Evolutionary conservation across 2,797 vertebrate genomes (phyloP).

Genomic region (Coranthus polyacanthus): DNA sequence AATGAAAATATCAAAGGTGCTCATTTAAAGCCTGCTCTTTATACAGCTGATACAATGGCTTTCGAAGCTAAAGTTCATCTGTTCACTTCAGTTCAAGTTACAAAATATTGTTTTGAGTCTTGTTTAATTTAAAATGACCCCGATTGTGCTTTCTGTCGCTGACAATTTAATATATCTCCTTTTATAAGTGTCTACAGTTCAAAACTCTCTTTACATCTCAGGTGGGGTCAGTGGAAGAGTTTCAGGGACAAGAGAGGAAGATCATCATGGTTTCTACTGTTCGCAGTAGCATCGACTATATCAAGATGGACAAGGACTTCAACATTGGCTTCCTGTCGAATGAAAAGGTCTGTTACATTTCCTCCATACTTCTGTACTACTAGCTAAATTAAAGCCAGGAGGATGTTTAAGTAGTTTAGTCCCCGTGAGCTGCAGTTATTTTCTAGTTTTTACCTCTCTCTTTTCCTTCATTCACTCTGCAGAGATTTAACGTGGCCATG

Average conservation of each 20-base stretch:
- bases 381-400: not conserved
- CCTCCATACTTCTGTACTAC: no score
- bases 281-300: slow-evolving; percentile 87
- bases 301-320: slow-evolving; percentile 90
- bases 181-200: no score
- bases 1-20: no score
- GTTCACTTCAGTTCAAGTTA: no score
- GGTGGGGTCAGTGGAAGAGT: slow-evolving; percentile 97
- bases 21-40: not conserved
- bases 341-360: slow-evolving; percentile 86
- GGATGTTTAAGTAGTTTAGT: no score
- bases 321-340: slow-evolving; percentile 93
- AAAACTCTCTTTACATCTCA: slow-evolving; percentile 47
- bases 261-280: slow-evolving; percentile 93
- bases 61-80: no score
- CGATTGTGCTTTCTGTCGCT: no score
- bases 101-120: no score
- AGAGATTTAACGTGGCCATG: slow-evolving; percentile 96
- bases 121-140: no score
- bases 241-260: slow-evolving; percentile 94
- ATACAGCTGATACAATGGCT: not conserved
- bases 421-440: no score
- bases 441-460: not conserved
- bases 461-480: slow-evolving; percentile 30
- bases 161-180: no score